Evolutionary conservation across 1,140 invertebrate genomes (phyloP).

Genomic region (Papilio xuthus): DNA sequence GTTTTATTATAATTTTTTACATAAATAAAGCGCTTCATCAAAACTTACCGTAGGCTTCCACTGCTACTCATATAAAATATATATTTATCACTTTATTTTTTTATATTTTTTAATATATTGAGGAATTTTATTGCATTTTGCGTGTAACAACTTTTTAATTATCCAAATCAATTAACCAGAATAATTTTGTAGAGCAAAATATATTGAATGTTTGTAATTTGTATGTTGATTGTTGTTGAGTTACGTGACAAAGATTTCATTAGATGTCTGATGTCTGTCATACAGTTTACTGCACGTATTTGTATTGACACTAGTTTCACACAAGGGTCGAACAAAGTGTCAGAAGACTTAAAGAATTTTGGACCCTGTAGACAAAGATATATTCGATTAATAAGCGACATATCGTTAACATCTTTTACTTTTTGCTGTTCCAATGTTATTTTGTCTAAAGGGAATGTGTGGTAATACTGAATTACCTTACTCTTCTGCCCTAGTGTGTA

Average conservation of each 20-base stretch:
- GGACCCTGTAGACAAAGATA: neutral
- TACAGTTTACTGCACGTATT: slow-evolving; percentile 2
- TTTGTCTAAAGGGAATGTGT: too few relatives aligned
- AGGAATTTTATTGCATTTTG: too few relatives aligned
- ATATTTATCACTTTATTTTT: too few relatives aligned
- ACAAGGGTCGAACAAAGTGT: neutral
- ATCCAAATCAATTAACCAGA: too few relatives aligned
- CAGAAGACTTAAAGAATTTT: neutral
- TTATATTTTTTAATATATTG: too few relatives aligned
- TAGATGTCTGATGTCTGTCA: neutral
- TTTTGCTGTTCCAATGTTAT: too few relatives aligned
- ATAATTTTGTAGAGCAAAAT: too few relatives aligned
- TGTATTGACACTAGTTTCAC: neutral
- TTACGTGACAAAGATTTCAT: slow-evolving; percentile 10
- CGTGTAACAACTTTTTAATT: too few relatives aligned
- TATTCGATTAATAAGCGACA: neutral
- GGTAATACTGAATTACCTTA: too few relatives aligned
- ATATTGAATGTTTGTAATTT: neutral
- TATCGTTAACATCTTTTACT: neutral
- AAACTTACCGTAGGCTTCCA: neutral
- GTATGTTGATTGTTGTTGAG: neutral
- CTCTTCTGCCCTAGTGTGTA: neutral
- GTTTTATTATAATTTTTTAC: neutral
- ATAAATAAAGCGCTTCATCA: too few relatives aligned
- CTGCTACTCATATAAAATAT: too few relatives aligned